Evolutionary conservation across 2,888 invertebrate species (phyloP), one percentile per base, ranked within the genome.

Genomic region (Cryptus armator): DNA sequence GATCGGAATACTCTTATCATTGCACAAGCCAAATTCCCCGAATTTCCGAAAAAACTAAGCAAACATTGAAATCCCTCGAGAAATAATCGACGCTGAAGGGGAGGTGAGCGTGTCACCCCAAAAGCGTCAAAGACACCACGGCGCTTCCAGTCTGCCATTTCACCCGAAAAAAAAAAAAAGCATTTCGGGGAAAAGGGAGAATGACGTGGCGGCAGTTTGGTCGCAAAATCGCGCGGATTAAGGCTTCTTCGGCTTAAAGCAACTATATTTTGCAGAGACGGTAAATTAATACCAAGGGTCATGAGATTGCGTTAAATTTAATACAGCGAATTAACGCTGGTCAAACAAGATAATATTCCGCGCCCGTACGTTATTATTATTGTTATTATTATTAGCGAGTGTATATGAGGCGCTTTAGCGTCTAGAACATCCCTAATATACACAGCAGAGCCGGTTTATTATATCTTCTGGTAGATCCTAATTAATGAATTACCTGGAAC

Each of bases 261-360:
- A 24, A 14, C 24, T 7, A 24, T 24, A 51, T 37, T 48, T 29
- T 7, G 6, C 24, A 12, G 64, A 37, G 24, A 53, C 32, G 62
- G 79, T 71, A 16, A 79, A 53, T 64, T 64, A 79, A 71, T 71
- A 71, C 19, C 51, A n/a, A 29, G 59, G 59, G 37, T 29, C 46
- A 66, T 29, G 75, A 37, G 37, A 37, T 75, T 29, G 44, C 24
- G 24, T 46, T 75, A 67, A 79, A 84, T 66, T 81, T 67, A 77
- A 81, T 72, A 81, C 71, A 67, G 66, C 76, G 66, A 80, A 71
- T 86, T 76, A 78, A 81, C 59, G 75, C 89, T 90, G 88, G 86
- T 85, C 88, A 90, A 90, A 89, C 88, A 89, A 87, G 89, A 89
- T 90, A 89, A 90, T 90, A 89, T 89, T 90, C 88, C 82, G 82